A percentile compares a stretch with the other conserved stretches of the same genome.
These are phyloP conservation scores for Apteryx owenii DNA, from an alignment of 2,113 vertebrate genomes.

Conservation along the genomic window DNA sequence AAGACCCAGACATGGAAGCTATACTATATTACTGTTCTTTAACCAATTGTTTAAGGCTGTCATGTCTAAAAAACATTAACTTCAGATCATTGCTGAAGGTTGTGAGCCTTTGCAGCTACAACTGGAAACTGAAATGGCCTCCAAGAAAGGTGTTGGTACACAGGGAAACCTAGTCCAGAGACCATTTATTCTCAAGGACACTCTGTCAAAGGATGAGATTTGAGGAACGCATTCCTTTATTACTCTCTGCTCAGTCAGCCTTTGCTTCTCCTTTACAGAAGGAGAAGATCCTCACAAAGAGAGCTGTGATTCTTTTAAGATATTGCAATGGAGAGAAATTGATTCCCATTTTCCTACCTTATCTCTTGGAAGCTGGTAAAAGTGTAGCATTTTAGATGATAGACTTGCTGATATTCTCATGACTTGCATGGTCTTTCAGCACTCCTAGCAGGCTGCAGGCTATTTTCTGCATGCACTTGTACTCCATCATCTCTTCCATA, in stretches of 20 bases:
- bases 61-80: no score
- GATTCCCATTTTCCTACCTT: not conserved
- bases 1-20: no score
- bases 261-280: not conserved
- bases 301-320: not conserved
- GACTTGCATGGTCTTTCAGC: not conserved
- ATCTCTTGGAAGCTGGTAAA: not conserved
- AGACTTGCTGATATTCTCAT: not conserved
- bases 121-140: not conserved
- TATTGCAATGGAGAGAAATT: not conserved
- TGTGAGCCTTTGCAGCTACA: not conserved
- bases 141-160: not conserved
- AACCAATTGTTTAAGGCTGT: no score
- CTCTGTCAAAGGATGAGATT: not conserved
- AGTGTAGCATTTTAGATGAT: not conserved
- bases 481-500: not conserved
- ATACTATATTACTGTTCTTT: no score
- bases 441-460: not conserved
- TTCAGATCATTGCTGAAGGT: no score
- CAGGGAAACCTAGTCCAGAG: no score
- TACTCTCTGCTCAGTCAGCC: not conserved
- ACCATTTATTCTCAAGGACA: not conserved
- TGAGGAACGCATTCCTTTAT: not conserved
- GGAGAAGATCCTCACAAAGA: not conserved
- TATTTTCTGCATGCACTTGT: not conserved